Percentiles rank a stretch among this genome's conserved stretches.
Conservation (phyloP, 2,113 vertebrate genomes). For the Bucco capensis region DNA sequence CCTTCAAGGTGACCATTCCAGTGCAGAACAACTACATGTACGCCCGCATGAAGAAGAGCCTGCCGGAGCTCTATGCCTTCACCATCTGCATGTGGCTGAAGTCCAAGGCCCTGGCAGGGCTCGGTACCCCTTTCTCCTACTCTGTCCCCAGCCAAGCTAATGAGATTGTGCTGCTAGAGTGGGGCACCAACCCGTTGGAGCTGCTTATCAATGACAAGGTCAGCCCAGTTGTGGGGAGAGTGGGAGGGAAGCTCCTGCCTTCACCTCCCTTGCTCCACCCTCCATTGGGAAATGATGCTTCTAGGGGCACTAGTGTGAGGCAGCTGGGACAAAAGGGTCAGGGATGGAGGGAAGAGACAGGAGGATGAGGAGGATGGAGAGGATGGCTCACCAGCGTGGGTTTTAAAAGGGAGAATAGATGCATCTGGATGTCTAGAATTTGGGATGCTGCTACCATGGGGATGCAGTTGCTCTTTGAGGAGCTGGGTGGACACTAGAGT, state of each 20-base stretch:
- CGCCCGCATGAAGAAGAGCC: conserved; percentile 83
- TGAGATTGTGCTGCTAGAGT: conserved; percentile 91
- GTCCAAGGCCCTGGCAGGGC: conserved; percentile 75
- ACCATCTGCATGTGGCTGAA: conserved; percentile 92
- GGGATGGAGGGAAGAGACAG: background rate
- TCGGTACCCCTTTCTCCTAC: conserved; percentile 96
- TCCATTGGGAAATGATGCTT: background rate
- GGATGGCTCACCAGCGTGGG: rapidly evolving
- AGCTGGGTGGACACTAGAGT: background rate
- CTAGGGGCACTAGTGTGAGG: background rate
- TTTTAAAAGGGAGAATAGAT: background rate
- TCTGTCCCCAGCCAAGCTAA: conserved; percentile 90
- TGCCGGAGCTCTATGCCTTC: conserved; percentile 93
- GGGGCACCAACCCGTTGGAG: conserved; percentile 89
- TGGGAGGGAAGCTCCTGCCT: background rate
- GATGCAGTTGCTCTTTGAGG: background rate
- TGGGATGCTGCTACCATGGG: rapidly evolving
- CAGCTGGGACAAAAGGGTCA: background rate
- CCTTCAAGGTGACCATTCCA: conserved; percentile 89
- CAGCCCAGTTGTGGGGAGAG: background rate
- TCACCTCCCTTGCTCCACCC: background rate
- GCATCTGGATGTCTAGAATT: background rate
- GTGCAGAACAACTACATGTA: conserved; percentile 97
- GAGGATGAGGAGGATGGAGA: background rate
- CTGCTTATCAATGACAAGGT: conserved; percentile 98